Evolutionary conservation across 2,797 vertebrate species (phyloP), one percentile per base, ranked within the genome.

Genomic region (Cyclopterus lumpus): DNA sequence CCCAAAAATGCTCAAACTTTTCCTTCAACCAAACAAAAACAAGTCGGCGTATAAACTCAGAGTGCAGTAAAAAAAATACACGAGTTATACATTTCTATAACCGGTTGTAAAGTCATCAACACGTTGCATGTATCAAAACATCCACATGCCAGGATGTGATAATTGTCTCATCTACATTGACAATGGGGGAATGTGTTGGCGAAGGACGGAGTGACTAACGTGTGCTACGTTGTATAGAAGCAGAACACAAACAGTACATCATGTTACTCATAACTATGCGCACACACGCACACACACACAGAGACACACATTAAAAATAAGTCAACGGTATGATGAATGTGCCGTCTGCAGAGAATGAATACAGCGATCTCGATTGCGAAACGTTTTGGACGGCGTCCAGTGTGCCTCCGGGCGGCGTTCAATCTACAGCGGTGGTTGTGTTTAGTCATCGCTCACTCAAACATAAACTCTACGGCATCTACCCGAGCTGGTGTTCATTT

Each of bases 381-480:
- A 90, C 9, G 18, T 63, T n/a, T 62, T 87, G 81, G 77, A 73
- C 4, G 6, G 63, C 9, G 22, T 84, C 81, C 86, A 87, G 22
- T 1, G 16, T 44, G 68, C 80, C 75, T 65, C 57, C 2, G 59
- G 68, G 57, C 5, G 6, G 53, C 24, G 24, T 64, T 84, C 38
- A 46, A 46, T 73, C 71, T 63, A 61, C 57, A 69, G 81, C 73
- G 68, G 60, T 71, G 79, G 36, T 46, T 49, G 53, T 0, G 11
- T 77, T 88, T 49, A 86, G 77, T 78, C 57, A 75, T 78, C 44
- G 49, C 75, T 83, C 32, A 58, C 67, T 88, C 75, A 64, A 71
- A 32, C 16, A 49, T 65, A 36, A 58, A 64, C 34, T 77, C 58
- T 40, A 65, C 20, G 55, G 32, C 22, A 38, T 10, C 40, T 49